Conservation (phyloP, 64 coral and sea anemone genomes). For the Acropora tenuis region DNA sequence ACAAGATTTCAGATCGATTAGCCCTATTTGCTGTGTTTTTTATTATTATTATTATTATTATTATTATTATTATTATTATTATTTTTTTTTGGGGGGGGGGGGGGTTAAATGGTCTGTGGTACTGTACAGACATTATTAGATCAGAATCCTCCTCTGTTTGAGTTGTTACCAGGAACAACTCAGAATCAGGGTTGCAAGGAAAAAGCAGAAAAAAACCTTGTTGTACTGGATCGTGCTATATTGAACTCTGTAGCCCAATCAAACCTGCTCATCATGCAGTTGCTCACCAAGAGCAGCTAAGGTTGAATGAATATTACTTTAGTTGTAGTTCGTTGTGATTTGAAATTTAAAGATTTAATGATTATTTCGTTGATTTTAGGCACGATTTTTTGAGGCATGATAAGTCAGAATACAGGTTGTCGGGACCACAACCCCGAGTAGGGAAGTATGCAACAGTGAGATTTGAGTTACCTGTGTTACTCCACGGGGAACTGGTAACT, state of each 20-base stretch:
- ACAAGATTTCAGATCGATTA: not conserved
- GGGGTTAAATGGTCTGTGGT: not conserved
- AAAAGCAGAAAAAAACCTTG: too few relatives aligned
- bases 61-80: not conserved
- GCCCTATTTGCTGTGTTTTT: not conserved
- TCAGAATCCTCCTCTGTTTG: not conserved
- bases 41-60: not conserved
- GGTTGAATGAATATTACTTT: slow-evolving; percentile 11
- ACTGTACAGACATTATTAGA: too few relatives aligned
- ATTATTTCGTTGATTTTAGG: slow-evolving; percentile 3
- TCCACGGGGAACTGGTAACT: not conserved
- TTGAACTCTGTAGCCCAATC: slow-evolving; percentile 61
- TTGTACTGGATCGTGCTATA: slow-evolving; percentile 14
- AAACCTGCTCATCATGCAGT: slow-evolving; percentile 63
- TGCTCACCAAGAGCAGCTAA: slow-evolving; percentile 43
- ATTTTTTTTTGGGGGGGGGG: not conserved
- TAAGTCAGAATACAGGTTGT: slow-evolving; percentile 48
- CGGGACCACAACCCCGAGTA: slow-evolving; percentile 56
- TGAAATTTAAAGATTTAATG: slow-evolving; percentile 33
- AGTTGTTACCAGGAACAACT: not conserved
- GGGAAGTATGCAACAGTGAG: slow-evolving; percentile 62
- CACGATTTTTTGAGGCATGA: not conserved
- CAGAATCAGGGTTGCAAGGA: not conserved
- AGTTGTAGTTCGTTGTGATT: slow-evolving; percentile 33
- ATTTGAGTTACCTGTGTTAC: too few relatives aligned